Percentiles rank a stretch among this genome's conserved stretches.
These are phyloP conservation scores for Gymnothorax javanicus DNA, from an alignment of 2,797 vertebrate species.

Conservation along the genomic window DNA sequence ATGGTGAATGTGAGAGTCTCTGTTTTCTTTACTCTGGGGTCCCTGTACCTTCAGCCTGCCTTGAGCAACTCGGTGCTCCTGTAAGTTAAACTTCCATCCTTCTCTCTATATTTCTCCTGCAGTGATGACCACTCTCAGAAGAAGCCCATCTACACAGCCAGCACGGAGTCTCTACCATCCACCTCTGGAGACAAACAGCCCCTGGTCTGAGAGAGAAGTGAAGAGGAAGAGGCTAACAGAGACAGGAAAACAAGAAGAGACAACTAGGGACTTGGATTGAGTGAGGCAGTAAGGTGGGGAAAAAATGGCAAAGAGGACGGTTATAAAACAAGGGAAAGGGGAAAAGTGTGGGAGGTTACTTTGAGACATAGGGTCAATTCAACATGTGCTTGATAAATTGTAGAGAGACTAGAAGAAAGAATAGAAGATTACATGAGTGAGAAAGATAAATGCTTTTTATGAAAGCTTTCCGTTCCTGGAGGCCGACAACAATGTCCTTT, in stretches of 20 bases:
- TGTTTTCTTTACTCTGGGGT: neutral
- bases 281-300: constrained; percentile 41
- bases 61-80: neutral
- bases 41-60: neutral
- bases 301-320: constrained; percentile 38
- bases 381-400: constrained; percentile 36
- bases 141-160: constrained; percentile 80
- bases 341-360: neutral
- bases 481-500: constrained; percentile 42
- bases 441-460: constrained; percentile 58
- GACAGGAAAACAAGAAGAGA: constrained; percentile 27
- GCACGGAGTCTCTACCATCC: constrained; percentile 71
- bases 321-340: constrained; percentile 12
- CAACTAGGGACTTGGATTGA: constrained; percentile 37
- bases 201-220: constrained; percentile 67
- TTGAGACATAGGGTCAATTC: constrained; percentile 22
- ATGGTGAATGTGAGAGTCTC: neutral
- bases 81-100: neutral
- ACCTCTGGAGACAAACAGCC: constrained; percentile 73
- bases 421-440: constrained; percentile 40
- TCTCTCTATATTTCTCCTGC: constrained; percentile 34
- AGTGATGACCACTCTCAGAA: constrained; percentile 80
- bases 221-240: constrained; percentile 36
- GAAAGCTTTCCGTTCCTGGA: constrained; percentile 44
- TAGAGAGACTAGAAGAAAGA: constrained; percentile 48